A percentile compares a stretch with the other conserved stretches of the same genome.
phyloP scores from a whole-genome alignment of 2,888 invertebrate species.

The Arge pagana region DNA sequence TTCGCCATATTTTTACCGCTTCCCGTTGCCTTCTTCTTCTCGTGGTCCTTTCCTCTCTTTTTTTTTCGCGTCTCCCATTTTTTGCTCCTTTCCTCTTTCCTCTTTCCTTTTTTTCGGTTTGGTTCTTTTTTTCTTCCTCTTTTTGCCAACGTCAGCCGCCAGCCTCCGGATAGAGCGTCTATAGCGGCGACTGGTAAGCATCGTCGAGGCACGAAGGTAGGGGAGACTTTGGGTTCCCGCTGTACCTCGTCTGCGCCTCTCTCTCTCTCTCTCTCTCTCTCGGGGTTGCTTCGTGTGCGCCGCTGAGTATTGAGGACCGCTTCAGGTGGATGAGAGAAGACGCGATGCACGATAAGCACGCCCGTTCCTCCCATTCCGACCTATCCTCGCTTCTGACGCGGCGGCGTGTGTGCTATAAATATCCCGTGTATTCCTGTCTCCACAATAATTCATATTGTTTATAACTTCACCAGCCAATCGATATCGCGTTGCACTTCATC shows the following conservation, averaged over 20 bases:
- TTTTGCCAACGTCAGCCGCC: constrained; percentile 19
- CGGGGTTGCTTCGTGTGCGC: too few relatives aligned
- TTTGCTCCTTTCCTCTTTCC: neutral
- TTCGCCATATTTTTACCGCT: too few relatives aligned
- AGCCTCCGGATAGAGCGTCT: too few relatives aligned
- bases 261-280: constrained; percentile 4
- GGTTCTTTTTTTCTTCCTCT: neutral
- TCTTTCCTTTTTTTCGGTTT: neutral
- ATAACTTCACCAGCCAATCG: too few relatives aligned
- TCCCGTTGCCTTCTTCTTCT: neutral
- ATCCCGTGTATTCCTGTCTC: too few relatives aligned
- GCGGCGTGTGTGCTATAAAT: too few relatives aligned
- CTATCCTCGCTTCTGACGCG: too few relatives aligned
- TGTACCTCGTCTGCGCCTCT: constrained; percentile 6
- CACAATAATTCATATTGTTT: too few relatives aligned
- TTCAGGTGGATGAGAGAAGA: constrained; percentile 49
- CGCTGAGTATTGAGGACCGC: constrained; percentile 33
- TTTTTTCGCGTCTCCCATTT: neutral
- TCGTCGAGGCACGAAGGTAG: constrained; percentile 13
- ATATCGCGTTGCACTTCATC: too few relatives aligned
- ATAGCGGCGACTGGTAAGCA: too few relatives aligned
- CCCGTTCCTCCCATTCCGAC: constrained; percentile 52
- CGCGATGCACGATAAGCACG: constrained; percentile 59
- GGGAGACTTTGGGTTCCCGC: constrained; percentile 17
- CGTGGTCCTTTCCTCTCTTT: neutral